Conservation (phyloP, 2,888 invertebrate species). For the Acleris literana region DNA sequence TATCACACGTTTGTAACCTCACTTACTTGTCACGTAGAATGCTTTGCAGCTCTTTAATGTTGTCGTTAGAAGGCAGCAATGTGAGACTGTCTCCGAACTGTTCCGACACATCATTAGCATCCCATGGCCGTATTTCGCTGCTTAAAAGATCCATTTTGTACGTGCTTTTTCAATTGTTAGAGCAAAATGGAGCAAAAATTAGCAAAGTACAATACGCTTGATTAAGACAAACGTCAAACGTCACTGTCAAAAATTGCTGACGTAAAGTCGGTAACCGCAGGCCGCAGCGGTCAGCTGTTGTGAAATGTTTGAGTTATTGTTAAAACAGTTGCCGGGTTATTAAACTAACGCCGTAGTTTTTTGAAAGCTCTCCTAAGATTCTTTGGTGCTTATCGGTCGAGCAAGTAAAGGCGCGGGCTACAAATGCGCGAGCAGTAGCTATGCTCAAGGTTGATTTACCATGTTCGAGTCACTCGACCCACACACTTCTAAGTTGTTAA, state of each 20-base stretch:
- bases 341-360: too few species aligned
- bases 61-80: conserved; percentile 89
- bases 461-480: too few species aligned
- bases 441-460: too few species aligned
- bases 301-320: conserved; percentile 9
- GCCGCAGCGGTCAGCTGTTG: conserved; percentile 27
- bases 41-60: conserved; percentile 92
- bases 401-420: too few species aligned
- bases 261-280: not conserved
- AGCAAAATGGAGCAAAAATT: not conserved
- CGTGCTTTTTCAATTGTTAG: not conserved
- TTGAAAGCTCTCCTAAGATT: too few species aligned
- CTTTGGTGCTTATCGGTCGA: too few species aligned
- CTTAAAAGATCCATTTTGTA: conserved; percentile 69
- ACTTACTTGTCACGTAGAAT: conserved; percentile 93
- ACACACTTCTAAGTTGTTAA: too few species aligned
- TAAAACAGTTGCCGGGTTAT: conserved; percentile 1
- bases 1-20: conserved; percentile 52
- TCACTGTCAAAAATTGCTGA: conserved; percentile 37
- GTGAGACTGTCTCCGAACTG: conserved; percentile 88
- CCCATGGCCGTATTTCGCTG: conserved; percentile 73
- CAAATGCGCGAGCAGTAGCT: too few species aligned
- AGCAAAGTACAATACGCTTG: not conserved
- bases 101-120: conserved; percentile 71
- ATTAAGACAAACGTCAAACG: conserved; percentile 30